Evolutionary conservation across 2,113 vertebrate species (phyloP).

Genomic region (Entomyzon cyanotis): DNA sequence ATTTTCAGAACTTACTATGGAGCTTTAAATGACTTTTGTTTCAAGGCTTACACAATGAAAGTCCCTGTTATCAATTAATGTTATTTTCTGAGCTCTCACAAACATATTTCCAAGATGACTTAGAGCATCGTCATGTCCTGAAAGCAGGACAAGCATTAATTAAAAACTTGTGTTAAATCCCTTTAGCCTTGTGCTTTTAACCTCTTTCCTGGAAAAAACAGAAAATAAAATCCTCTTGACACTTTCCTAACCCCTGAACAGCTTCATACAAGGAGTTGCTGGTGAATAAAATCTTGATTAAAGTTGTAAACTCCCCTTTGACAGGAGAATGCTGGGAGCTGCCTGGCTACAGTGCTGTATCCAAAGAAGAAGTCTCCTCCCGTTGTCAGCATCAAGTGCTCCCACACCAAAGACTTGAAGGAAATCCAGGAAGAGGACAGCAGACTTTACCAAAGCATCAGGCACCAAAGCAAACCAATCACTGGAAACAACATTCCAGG

Average conservation of each 20-base stretch:
- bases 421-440: slow-evolving; percentile 47
- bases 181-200: background rate
- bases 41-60: background rate
- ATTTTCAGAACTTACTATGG: background rate
- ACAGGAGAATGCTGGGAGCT: slow-evolving; percentile 62
- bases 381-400: slow-evolving; percentile 62
- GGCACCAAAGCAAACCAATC: slow-evolving; percentile 33
- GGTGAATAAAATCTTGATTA: background rate
- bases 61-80: background rate
- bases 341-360: slow-evolving; percentile 72
- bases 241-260: background rate
- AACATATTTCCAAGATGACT: background rate
- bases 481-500: slow-evolving; percentile 66
- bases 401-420: background rate
- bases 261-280: background rate
- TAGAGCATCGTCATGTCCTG: background rate
- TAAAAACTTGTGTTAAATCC: background rate
- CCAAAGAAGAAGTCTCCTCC: slow-evolving; percentile 54
- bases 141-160: background rate
- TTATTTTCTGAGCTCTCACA: background rate
- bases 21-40: background rate
- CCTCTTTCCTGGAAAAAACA: background rate
- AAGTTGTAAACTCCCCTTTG: background rate
- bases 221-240: background rate
- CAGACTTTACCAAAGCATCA: slow-evolving; percentile 61